Evolutionary conservation across 2,888 invertebrate genomes (phyloP), one percentile per base, ranked within the genome.

Genomic region (Sinelater perroti): DNA sequence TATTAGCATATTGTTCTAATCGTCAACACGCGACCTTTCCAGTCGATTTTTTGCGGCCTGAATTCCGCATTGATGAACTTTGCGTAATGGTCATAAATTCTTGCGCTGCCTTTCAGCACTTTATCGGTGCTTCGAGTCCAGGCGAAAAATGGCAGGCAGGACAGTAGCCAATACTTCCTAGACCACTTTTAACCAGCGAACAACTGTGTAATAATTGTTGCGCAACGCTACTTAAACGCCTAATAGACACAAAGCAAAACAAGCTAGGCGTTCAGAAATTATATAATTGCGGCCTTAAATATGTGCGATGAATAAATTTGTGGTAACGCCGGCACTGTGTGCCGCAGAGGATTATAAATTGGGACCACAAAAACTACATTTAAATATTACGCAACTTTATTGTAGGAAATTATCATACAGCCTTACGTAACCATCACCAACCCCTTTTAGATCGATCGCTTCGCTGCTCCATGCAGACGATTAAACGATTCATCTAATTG

Each of bases 1-100:
- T 36, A 38, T 38, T 38, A 20, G 38, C 38, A 38, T 38, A 38
- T 20, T 11, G 38, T 38, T 38, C 20, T 38, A 38, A 38, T 38
- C 11, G 38, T 38, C 21, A 38, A 38, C 38, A 18, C 11, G 11
- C 11, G 38, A 38, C 38, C 38, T 38, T 38, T 38, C 6, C 5
- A 6, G 2, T 17, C 5, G 17, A 18, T 38, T 38, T 38, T 4
- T 38, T 11, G 11, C 6, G 10, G 38, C 38, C 38, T 11, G 20
- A 38, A 38, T 20, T 38, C 38, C 38, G 38, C 38, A 17, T 38
- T 38, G 38, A 38, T 38, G 38, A 38, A 38, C 38, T 38, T 38
- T 38, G 13, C n/a, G 21, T 38, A 20, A 38, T n/a, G 20, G 4
- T n/a, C 10, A 3, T 33, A 5, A 14, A 11, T 38, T 18, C 21